Conservation (phyloP, 1,140 invertebrate genomes). For the Pogonognathellus flavescens region DNA sequence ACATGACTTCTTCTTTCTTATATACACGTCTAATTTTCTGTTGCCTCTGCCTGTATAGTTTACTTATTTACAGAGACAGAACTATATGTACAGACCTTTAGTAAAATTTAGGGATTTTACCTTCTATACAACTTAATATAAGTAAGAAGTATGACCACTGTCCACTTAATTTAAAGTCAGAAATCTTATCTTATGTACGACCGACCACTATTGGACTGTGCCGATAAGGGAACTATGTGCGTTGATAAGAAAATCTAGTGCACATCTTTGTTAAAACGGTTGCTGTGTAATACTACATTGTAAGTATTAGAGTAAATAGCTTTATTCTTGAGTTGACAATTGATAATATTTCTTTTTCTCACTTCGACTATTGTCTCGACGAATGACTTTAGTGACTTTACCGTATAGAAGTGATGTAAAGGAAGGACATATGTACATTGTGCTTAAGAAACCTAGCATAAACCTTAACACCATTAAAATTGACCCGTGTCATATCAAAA, state of each 20-base stretch:
- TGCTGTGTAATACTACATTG: no score
- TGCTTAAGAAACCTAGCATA: constrained; percentile 13
- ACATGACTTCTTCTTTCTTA: no score
- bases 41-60: constrained; percentile 12
- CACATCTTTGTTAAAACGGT: constrained; percentile 1
- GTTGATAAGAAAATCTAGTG: constrained; percentile 14
- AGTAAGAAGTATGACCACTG: not conserved
- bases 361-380: constrained; percentile 6
- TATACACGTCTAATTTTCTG: no score
- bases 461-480: constrained; percentile 39
- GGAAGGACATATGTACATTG: constrained; percentile 2
- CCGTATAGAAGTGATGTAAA: constrained; percentile 5
- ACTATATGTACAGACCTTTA: not conserved
- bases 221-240: not conserved
- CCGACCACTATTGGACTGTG: not conserved
- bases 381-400: constrained; percentile 37
- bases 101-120: not conserved
- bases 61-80: not conserved
- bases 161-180: not conserved
- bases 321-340: constrained; percentile 10
- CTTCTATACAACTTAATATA: not conserved
- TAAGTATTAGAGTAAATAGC: not conserved
- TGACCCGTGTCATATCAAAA: constrained; percentile 28
- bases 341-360: constrained; percentile 47
- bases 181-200: not conserved